Percentiles rank a stretch among this genome's conserved stretches.
Conservation (phyloP, 2,888 invertebrate genomes). For the Elysia crispata region DNA sequence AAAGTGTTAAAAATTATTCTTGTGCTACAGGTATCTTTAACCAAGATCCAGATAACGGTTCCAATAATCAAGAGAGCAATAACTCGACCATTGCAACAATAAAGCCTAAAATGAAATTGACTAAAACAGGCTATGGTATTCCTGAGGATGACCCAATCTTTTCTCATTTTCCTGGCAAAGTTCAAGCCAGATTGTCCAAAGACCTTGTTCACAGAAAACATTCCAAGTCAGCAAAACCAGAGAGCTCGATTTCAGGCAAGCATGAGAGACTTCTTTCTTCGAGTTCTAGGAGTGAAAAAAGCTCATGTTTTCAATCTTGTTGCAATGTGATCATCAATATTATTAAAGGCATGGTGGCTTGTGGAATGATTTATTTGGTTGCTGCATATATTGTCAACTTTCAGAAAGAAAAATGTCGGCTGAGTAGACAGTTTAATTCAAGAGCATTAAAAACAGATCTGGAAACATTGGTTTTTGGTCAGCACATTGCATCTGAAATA, state of each 20-base stretch:
- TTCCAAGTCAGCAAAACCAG: background rate
- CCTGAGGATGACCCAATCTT: conserved; percentile 17
- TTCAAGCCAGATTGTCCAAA: background rate
- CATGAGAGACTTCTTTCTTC: background rate
- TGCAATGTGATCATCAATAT: background rate
- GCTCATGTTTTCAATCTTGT: background rate
- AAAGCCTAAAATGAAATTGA: background rate
- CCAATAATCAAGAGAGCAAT: too few relatives aligned
- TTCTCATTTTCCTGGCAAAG: conserved; percentile 24
- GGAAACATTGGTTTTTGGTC: conserved; percentile 66
- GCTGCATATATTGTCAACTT: background rate
- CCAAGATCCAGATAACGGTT: too few relatives aligned
- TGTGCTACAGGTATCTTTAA: too few relatives aligned
- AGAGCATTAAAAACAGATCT: conserved; percentile 38
- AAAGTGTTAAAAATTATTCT: too few relatives aligned
- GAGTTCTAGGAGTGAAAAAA: too few relatives aligned
- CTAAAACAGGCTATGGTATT: conserved; percentile 37
- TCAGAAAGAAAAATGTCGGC: conserved; percentile 14
- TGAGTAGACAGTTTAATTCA: conserved; percentile 22
- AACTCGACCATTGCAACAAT: too few relatives aligned
- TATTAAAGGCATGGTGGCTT: background rate
- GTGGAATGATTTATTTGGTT: too few relatives aligned
- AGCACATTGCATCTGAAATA: conserved; percentile 63
- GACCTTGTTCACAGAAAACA: background rate
- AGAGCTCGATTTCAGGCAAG: background rate